Evolutionary conservation across 2,888 invertebrate genomes (phyloP).

Genomic region (Athripsodes cinereus): DNA sequence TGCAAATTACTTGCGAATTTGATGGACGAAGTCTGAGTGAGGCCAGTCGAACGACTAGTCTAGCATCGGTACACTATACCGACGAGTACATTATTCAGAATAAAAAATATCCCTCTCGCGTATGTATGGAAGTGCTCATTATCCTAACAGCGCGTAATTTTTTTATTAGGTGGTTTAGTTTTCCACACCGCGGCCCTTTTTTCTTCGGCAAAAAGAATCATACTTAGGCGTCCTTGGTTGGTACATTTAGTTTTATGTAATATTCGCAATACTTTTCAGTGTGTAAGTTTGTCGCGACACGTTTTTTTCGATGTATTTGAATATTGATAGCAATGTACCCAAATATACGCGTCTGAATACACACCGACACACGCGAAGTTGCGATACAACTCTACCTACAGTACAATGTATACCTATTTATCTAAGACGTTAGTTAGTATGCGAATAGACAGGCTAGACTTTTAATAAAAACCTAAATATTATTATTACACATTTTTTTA

Average conservation of each 20-base stretch:
- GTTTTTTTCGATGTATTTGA: not conserved
- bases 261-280: constrained; percentile 3
- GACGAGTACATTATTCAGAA: not conserved
- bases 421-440: not conserved
- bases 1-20: constrained; percentile 24
- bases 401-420: too few relatives aligned
- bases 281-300: constrained; percentile 7
- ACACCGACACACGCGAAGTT: not conserved
- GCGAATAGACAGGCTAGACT: not conserved
- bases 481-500: not conserved
- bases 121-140: not conserved
- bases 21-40: constrained; percentile 20
- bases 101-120: not conserved
- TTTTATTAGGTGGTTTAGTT: constrained; percentile 6
- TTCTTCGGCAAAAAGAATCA: not conserved
- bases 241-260: constrained; percentile 19
- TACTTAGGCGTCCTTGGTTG: constrained; percentile 16
- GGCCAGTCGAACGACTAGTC: constrained; percentile 14
- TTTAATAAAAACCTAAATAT: constrained; percentile 1
- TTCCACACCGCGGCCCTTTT: not conserved
- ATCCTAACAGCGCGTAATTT: not conserved
- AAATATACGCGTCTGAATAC: not conserved
- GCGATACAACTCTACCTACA: not conserved
- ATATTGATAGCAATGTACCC: constrained; percentile 8
- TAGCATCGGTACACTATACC: not conserved